Conservation (phyloP, 2,797 vertebrate species). For the Mus spretus region DNA sequence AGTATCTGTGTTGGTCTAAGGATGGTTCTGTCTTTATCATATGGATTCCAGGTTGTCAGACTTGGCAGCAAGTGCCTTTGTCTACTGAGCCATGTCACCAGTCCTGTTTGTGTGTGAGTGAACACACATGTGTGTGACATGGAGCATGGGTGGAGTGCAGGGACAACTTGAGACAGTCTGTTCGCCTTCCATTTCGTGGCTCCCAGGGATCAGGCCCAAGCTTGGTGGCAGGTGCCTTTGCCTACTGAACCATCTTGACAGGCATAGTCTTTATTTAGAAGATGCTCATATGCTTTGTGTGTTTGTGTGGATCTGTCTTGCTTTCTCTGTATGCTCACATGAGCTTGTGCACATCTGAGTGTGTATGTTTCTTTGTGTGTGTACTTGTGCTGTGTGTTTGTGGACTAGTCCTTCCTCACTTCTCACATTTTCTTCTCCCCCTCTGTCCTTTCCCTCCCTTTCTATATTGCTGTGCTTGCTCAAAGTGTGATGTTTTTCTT, state of each 20-base stretch:
- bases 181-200: neutral
- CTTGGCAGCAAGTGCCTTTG: neutral
- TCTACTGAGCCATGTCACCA: neutral
- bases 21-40: neutral
- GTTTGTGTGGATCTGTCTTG: neutral
- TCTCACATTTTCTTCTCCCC: neutral
- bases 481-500: slow-evolving; percentile 30
- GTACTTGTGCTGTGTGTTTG: neutral
- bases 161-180: neutral
- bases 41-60: neutral
- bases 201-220: neutral
- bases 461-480: neutral
- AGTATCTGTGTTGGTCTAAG: too few species aligned
- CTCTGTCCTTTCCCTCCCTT: neutral
- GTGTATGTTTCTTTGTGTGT: neutral
- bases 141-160: neutral
- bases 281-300: neutral
- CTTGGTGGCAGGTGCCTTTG: neutral
- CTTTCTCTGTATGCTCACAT: neutral
- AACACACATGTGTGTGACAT: neutral
- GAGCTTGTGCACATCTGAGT: neutral
- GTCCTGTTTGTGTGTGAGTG: neutral
- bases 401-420: neutral
- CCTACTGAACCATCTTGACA: neutral
- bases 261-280: slow-evolving; percentile 38